phyloP scores from a whole-genome alignment of 2,888 invertebrate genomes.

The Carcina quercana region DNA sequence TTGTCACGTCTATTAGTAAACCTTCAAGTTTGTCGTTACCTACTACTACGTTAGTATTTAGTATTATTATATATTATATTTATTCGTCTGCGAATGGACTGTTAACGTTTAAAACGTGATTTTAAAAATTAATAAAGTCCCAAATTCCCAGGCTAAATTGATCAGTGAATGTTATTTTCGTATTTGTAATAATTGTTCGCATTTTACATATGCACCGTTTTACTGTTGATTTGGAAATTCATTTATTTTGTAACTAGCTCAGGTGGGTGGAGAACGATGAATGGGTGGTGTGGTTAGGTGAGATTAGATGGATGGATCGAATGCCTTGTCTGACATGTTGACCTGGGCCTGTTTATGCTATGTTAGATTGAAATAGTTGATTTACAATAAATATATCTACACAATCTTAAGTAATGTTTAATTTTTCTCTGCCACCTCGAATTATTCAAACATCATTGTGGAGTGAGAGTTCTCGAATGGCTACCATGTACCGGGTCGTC shows the following conservation, averaged over 20 bases:
- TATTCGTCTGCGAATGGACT: slow-evolving; percentile 15
- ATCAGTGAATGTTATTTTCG: slow-evolving; percentile 26
- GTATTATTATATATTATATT: slow-evolving; percentile 21
- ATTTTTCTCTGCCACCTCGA: too few relatives aligned
- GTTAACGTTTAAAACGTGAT: slow-evolving; percentile 26
- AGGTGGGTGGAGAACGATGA: slow-evolving; percentile 36
- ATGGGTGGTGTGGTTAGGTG: slow-evolving; percentile 37
- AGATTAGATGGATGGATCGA: slow-evolving; percentile 20
- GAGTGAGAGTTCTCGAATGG: too few relatives aligned
- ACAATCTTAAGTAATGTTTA: too few relatives aligned
- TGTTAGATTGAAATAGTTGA: slow-evolving; percentile 55
- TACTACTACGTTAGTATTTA: slow-evolving; percentile 35
- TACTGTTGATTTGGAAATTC: slow-evolving; percentile 57
- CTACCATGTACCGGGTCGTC: too few relatives aligned
- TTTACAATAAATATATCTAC: slow-evolving; percentile 37
- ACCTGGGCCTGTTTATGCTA: slow-evolving; percentile 59
- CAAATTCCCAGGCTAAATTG: slow-evolving; percentile 18
- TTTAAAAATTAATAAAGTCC: slow-evolving; percentile 18
- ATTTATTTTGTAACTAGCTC: slow-evolving; percentile 54
- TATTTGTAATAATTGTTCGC: slow-evolving; percentile 47
- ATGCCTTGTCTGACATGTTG: slow-evolving; percentile 33
- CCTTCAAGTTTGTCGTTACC: slow-evolving; percentile 32
- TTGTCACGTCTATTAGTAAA: slow-evolving; percentile 30
- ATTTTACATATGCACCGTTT: slow-evolving; percentile 55
- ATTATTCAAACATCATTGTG: too few relatives aligned